A percentile compares a stretch with the other conserved stretches of the same genome.
Conservation (phyloP, 2,113 vertebrate genomes). For the Scatophagus argus region DNA sequence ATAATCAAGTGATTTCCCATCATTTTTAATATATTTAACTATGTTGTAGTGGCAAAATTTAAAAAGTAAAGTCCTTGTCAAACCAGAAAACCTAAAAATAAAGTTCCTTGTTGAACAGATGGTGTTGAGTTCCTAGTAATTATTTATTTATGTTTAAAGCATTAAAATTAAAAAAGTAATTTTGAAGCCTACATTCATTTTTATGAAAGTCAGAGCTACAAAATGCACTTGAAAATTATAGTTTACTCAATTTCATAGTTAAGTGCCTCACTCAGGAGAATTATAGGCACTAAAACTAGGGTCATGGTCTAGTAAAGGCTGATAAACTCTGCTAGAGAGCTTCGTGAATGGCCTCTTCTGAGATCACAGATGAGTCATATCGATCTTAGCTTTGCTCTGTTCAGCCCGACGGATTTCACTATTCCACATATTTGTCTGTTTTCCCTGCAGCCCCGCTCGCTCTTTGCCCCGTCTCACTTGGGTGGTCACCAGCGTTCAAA, state of each 20-base stretch:
- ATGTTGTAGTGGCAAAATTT: background rate
- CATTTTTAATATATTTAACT: background rate
- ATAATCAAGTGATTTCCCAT: background rate
- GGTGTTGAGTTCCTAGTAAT: background rate
- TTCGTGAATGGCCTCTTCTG: constrained; percentile 5
- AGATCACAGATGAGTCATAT: constrained; percentile 44
- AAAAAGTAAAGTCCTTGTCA: background rate
- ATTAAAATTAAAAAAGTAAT: background rate
- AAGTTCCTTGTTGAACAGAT: background rate
- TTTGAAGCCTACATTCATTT: background rate
- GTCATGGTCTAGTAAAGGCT: constrained; percentile 53
- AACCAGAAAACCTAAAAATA: background rate
- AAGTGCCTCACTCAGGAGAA: constrained; percentile 38
- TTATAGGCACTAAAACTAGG: constrained; percentile 27
- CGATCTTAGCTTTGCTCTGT: constrained; percentile 30
- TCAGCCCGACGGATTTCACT: constrained; percentile 21
- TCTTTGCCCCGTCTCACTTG: constrained; percentile 24
- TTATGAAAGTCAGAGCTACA: background rate
- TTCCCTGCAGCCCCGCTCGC: constrained; percentile 18
- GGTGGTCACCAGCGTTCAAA: background rate
- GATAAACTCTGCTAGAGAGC: constrained; percentile 32
- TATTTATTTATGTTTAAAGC: background rate
- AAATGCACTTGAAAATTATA: constrained; percentile 20
- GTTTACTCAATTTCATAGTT: constrained; percentile 45
- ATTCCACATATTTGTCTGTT: constrained; percentile 36